These are phyloP conservation scores for Zaprionus davidi DNA, from an alignment of 1,140 invertebrate genomes.

Conservation along the genomic window DNA sequence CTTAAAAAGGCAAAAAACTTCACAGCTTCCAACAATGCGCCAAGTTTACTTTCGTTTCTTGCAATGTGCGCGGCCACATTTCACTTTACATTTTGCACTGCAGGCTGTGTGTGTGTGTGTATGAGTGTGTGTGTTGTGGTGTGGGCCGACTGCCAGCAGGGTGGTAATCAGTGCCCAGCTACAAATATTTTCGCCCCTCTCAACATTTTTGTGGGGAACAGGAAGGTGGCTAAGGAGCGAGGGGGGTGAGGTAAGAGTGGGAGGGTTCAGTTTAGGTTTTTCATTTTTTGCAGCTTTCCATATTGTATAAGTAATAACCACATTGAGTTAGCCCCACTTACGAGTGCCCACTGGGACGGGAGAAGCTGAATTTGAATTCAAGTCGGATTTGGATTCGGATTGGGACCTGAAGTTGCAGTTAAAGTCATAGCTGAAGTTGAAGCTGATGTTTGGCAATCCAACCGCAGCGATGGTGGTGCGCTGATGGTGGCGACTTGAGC, in stretches of 20 bases:
- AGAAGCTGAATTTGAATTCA: constrained; percentile 20
- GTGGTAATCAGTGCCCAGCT: constrained; percentile 34
- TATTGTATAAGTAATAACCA: constrained; percentile 46
- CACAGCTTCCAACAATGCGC: constrained; percentile 36
- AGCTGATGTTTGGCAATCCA: background rate
- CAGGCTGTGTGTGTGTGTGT: background rate
- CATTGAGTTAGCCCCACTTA: constrained; percentile 32
- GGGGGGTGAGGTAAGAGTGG: background rate
- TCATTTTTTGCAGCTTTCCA: constrained; percentile 11
- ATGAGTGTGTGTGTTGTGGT: constrained; percentile 5
- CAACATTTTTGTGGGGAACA: background rate
- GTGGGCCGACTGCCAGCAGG: background rate
- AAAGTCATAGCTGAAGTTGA: background rate
- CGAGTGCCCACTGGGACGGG: constrained; percentile 25
- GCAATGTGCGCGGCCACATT: constrained; percentile 50
- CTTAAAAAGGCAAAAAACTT: constrained; percentile 7
- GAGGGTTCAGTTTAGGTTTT: background rate
- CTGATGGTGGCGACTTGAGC: background rate
- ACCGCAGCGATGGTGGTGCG: background rate
- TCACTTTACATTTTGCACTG: constrained; percentile 51
- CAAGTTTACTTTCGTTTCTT: constrained; percentile 74
- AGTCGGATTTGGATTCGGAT: constrained; percentile 1
- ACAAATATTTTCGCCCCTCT: background rate
- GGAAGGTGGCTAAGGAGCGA: background rate
- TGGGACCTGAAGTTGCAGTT: background rate